Evolutionary conservation across 2,888 invertebrate genomes (phyloP).

Genomic region (Aporophyla nigra): DNA sequence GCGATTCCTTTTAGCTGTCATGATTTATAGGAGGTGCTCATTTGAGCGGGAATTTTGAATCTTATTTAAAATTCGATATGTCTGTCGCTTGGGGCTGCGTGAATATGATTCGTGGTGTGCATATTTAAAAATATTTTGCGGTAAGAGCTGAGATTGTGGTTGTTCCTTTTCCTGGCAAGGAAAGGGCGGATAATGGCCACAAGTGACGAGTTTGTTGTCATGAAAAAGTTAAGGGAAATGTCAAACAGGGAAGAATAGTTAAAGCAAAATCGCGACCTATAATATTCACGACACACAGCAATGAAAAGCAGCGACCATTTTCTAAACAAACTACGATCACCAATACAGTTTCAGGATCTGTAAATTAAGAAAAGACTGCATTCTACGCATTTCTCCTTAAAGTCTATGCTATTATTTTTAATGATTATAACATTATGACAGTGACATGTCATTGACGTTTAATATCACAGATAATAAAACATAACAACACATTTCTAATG

Average conservation of each 20-base stretch:
- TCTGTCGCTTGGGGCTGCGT: conserved; percentile 54
- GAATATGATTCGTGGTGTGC: conserved; percentile 38
- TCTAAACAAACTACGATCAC: background rate
- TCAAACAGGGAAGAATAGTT: background rate
- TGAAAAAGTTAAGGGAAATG: background rate
- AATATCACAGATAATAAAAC: conserved; percentile 26
- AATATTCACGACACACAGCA: too few species aligned
- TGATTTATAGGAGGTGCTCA: conserved; percentile 64
- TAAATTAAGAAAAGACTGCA: background rate
- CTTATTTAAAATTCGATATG: conserved; percentile 60
- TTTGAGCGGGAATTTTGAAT: conserved; percentile 61
- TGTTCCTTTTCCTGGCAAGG: background rate
- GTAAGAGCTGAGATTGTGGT: background rate
- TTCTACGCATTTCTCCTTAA: background rate
- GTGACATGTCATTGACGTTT: conserved; percentile 1
- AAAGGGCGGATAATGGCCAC: background rate
- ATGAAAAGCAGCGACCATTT: background rate
- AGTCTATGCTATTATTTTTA: background rate
- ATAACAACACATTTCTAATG: conserved; percentile 12
- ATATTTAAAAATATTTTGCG: conserved; percentile 28
- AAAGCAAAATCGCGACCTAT: too few species aligned
- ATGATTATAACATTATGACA: background rate
- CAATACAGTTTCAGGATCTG: background rate
- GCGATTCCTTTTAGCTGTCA: conserved; percentile 58
- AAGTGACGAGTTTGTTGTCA: too few species aligned